These are phyloP conservation scores for Acipenser ruthenus DNA, from an alignment of 2,797 vertebrate species.

Conservation along the genomic window DNA sequence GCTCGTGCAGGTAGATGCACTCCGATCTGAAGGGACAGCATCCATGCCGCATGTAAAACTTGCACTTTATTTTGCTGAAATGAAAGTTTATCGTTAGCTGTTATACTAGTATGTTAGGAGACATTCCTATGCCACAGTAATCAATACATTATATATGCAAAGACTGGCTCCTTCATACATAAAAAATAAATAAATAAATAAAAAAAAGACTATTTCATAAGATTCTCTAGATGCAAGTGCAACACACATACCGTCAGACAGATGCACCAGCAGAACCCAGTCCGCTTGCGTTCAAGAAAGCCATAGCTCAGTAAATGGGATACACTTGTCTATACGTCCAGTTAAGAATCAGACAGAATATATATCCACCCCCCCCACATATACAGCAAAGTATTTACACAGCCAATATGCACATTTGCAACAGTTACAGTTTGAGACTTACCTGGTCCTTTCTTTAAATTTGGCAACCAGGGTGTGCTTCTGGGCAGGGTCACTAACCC, in stretches of 20 bases:
- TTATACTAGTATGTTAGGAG: neutral
- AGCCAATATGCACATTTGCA: neutral
- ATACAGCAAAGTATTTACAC: neutral
- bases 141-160: neutral
- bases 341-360: too few relatives aligned
- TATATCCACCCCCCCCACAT: neutral
- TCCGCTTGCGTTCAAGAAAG: too few relatives aligned
- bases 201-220: neutral
- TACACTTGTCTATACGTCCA: too few relatives aligned
- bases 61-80: conserved; percentile 70
- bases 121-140: neutral
- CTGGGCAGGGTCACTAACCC: conserved; percentile 62
- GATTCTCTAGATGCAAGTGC: too few relatives aligned
- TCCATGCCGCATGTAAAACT: conserved; percentile 57
- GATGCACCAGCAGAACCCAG: too few relatives aligned
- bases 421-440: conserved; percentile 4
- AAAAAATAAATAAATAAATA: neutral
- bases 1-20: conserved; percentile 75
- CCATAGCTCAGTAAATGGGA: too few relatives aligned
- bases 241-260: too few relatives aligned
- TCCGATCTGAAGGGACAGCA: conserved; percentile 76
- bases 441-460: conserved; percentile 77
- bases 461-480: conserved; percentile 66
- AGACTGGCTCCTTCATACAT: neutral
- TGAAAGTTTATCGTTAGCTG: neutral